phyloP scores from a whole-genome alignment of 1,140 invertebrate genomes.

The Atopsyche davidsoni region DNA sequence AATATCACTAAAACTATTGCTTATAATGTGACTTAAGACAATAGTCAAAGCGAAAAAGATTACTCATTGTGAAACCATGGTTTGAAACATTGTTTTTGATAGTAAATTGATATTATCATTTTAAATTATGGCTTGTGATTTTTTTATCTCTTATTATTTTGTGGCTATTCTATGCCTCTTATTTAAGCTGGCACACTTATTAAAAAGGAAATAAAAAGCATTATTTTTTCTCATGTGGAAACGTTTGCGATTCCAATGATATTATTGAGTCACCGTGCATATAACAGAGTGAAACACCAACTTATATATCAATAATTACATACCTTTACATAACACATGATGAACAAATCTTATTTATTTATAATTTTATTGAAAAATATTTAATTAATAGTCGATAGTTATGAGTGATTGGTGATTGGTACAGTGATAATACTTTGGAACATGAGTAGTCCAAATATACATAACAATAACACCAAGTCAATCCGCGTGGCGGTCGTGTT shows the following conservation, averaged over 20 bases:
- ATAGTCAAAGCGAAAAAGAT: too few species aligned
- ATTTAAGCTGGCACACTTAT: not conserved
- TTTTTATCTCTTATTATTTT: not conserved
- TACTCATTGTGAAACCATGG: not conserved
- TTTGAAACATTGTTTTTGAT: not conserved
- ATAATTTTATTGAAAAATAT: conserved; percentile 5
- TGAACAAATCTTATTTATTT: conserved; percentile 3
- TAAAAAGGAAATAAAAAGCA: conserved; percentile 3
- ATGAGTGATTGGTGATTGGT: not conserved
- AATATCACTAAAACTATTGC: too few species aligned
- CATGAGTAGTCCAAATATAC: not conserved
- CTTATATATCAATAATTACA: not conserved
- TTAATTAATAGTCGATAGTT: conserved; percentile 6
- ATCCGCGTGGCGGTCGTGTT: not conserved
- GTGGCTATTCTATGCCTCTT: not conserved
- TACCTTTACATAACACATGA: conserved; percentile 2
- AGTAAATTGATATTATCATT: not conserved
- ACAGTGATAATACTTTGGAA: conserved; percentile 2
- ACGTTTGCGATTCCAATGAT: too few species aligned
- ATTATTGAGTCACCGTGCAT: too few species aligned
- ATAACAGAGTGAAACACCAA: too few species aligned
- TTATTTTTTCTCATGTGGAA: too few species aligned
- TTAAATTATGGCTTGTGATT: not conserved
- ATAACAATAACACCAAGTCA: conserved; percentile 1
- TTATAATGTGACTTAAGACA: too few species aligned